Evolutionary conservation across 2,797 vertebrate species (phyloP), one percentile per base, ranked within the genome.

Genomic region (Smutsia temminckii): DNA sequence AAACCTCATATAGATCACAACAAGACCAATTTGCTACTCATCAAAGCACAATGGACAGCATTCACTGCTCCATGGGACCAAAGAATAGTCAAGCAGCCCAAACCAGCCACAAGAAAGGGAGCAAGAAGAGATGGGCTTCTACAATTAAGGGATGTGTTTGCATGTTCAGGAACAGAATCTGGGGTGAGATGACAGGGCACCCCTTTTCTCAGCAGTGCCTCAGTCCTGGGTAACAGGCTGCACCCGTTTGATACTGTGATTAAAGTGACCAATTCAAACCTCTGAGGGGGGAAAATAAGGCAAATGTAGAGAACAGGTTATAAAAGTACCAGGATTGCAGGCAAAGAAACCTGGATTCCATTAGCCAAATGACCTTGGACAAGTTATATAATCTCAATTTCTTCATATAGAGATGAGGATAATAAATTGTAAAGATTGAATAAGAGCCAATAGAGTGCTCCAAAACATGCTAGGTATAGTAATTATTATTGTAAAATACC

Each of bases 301-400:
- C 46, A 59, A 25, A 55, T 80, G 5, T 16, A 37, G 25, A 81
- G 40, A 51, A 79, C 14, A 75, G 37, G 11, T 49, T 25, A 0
- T 37, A 61, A 66, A 51, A 59, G 46, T 32, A 95, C 59, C 5
- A 20, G 37, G 27, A 53, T 8, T 80, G 18, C 14, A 80, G 11
- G 18, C 14, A 27, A 94, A 81, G 18, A 86, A 71, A 71, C 5
- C 18, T 34, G 13, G 84, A 42, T 49, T 53, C 51, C 37, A 83
- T 74, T 63, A 93, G 81, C 21, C 74, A 83, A 90, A 85, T 63
- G 68, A 90, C 46, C 75, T 27, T 72, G 23, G 29, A 77, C 57
- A 85, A 86, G 18, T 79, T 59, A 93, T 25, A 75, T 46, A 84
- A 42, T 59, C 79, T 85, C 64, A 78, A 14, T 80, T 92, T 75